Conservation (phyloP, 2,113 vertebrate species). For the Xyliphius kryptos region DNA sequence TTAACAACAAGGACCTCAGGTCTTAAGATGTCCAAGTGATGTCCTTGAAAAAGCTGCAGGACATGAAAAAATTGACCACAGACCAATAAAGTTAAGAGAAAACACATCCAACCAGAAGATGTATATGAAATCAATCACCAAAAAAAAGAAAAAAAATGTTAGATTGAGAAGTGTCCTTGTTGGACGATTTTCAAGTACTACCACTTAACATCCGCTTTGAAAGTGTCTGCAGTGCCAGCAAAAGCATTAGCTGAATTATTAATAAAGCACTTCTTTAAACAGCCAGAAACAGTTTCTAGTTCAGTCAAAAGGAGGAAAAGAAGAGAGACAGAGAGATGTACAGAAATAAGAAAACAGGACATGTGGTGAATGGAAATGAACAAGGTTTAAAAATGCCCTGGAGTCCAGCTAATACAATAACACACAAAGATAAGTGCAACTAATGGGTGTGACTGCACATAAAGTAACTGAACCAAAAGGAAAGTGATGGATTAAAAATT, state of each 20-base stretch:
- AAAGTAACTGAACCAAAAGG: neutral
- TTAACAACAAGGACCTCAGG: constrained; percentile 2
- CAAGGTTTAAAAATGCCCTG: neutral
- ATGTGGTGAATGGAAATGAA: neutral
- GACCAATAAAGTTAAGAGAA: neutral
- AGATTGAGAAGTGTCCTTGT: constrained; percentile 10
- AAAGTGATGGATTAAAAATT: neutral
- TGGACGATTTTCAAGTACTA: constrained; percentile 8
- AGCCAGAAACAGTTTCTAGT: neutral
- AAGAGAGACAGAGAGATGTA: too few relatives aligned
- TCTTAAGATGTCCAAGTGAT: constrained; percentile 1
- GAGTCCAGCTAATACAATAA: neutral
- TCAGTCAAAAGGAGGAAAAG: constrained; percentile 5
- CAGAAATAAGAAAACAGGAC: neutral
- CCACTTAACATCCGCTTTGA: constrained; percentile 37
- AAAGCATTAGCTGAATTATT: constrained; percentile 42
- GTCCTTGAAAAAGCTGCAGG: constrained; percentile 15
- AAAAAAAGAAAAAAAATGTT: neutral
- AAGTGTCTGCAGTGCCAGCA: constrained; percentile 24
- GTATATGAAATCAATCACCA: neutral
- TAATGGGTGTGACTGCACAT: neutral
- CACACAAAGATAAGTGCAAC: constrained; percentile 1
- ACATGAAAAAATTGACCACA: neutral
- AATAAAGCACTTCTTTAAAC: constrained; percentile 29
- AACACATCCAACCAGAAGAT: constrained; percentile 6